Evolutionary conservation across 1,140 invertebrate genomes (phyloP), one percentile per base, ranked within the genome.

Genomic region (Bacillus rossius): DNA sequence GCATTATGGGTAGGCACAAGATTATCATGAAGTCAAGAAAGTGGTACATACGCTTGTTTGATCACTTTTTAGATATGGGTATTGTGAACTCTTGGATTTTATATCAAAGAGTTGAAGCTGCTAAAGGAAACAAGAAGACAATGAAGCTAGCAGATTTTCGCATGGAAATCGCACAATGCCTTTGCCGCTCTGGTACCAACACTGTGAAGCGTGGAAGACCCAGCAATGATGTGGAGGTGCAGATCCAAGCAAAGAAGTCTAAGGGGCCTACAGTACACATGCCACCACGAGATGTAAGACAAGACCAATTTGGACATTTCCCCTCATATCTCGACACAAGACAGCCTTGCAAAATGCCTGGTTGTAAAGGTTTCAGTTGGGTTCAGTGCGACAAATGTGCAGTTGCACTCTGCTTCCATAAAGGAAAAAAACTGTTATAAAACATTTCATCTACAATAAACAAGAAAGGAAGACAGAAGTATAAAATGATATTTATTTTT

Each of bases 251-350:
- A 19, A 45, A 45, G 13, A 45, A 45, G 23, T 20, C 14, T 22
- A 52, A 45, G 42, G 40, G 23, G 29, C 64, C 62, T 50, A 61
- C 64, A 17, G 66, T 68, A 26, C 51, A 67, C 56, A 60, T 49
- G 22, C 69, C 67, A 52, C 65, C 66, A 45, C 37, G 52, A 19
- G 64, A 63, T 55, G 65, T 71, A 23, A 56, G 67, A 2, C 62
- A 65, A 60, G 68, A 75, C 51, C 64, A 71, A 34, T 62, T 69
- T 59, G 67, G 69, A 4, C 68, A 73, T 60, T 71, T 70, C 70
- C 69, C 69, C 59, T 62, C 57, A 23, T 60, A 64, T 65, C 7
- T 64, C 63, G 58, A 70, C 58, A 67, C 61, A 49, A 65, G 61
- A 51, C 64, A 64, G 16, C 57, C 66, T 19, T 74, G 69, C 59